Percentiles rank a stretch among this genome's conserved stretches.
Conservation (phyloP, 2,797 vertebrate species). For the Sebastes oblongus region DNA sequence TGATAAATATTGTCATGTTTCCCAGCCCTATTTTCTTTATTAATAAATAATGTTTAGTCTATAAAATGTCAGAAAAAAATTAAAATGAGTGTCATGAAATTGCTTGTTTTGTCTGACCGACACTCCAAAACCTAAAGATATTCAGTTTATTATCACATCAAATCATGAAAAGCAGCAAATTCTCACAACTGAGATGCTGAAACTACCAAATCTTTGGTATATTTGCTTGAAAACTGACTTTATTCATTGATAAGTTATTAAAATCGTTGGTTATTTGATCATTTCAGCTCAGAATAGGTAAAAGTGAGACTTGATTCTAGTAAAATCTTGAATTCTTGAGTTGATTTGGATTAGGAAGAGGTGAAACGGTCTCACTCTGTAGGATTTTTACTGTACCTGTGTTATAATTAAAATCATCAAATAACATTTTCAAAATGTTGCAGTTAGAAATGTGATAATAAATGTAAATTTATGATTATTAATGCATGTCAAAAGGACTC, state of each 20-base stretch:
- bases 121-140: background rate
- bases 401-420: background rate
- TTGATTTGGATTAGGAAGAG: background rate
- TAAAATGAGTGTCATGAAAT: background rate
- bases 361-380: background rate
- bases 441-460: background rate
- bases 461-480: background rate
- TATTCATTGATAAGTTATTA: background rate
- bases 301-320: background rate
- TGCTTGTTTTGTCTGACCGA: background rate
- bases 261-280: background rate
- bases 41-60: background rate
- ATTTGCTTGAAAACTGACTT: background rate
- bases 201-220: background rate
- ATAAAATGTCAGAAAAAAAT: background rate
- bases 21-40: background rate
- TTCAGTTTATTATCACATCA: background rate
- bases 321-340: background rate
- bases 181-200: background rate
- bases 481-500: background rate
- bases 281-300: background rate
- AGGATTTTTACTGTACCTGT: background rate
- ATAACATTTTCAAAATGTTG: background rate
- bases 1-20: no score
- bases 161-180: background rate